Percentiles rank a stretch among this genome's conserved stretches.
Conservation (phyloP, 2,888 invertebrate genomes). For the Fragum sueziense region DNA sequence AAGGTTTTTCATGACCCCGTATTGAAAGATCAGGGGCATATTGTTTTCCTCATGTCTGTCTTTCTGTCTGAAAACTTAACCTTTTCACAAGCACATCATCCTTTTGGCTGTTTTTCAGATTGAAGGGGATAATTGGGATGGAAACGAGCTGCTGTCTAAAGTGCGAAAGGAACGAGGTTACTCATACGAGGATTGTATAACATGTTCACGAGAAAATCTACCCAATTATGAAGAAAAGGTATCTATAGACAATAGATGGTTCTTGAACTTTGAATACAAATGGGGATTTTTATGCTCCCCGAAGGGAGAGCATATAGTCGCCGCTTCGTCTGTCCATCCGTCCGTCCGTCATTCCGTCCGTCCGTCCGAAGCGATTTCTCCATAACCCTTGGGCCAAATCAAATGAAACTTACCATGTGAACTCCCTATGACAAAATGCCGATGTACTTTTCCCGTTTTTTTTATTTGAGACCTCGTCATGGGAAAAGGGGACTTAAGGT, state of each 20-base stretch:
- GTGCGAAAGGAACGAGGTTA: conserved; percentile 65
- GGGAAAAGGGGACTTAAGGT: too few relatives aligned
- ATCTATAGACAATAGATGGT: conserved; percentile 21
- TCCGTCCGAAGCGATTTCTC: too few relatives aligned
- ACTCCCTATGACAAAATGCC: too few relatives aligned
- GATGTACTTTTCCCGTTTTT: too few relatives aligned
- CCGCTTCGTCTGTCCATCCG: too few relatives aligned
- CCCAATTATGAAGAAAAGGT: conserved; percentile 75
- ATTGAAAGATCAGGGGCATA: background rate
- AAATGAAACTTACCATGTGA: too few relatives aligned
- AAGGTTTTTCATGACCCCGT: background rate
- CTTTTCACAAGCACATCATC: background rate
- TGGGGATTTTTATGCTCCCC: too few relatives aligned
- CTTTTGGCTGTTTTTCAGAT: conserved; percentile 43
- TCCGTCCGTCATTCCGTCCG: too few relatives aligned
- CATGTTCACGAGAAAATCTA: conserved; percentile 64
- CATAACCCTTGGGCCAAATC: too few relatives aligned
- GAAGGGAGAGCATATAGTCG: too few relatives aligned
- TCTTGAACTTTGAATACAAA: too few relatives aligned
- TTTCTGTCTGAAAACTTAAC: background rate
- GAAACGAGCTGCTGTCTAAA: conserved; percentile 43
- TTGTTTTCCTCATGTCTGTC: background rate
- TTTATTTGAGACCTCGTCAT: too few relatives aligned
- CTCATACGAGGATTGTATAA: conserved; percentile 67
- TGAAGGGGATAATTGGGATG: conserved; percentile 42